Conservation (phyloP, 2,113 vertebrate species). For the Equus przewalskii region DNA sequence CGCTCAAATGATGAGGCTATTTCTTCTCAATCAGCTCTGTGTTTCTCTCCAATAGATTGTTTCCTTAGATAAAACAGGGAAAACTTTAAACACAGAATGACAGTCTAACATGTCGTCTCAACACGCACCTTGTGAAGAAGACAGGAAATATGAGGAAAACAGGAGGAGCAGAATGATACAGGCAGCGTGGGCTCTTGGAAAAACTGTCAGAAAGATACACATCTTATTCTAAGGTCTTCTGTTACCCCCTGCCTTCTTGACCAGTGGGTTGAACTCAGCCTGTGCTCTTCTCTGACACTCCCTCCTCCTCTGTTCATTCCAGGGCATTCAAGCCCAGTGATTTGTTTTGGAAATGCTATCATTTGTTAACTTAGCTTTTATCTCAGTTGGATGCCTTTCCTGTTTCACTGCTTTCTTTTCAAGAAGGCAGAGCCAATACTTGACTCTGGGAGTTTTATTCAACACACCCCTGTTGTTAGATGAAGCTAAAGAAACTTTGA, state of each 20-base stretch:
- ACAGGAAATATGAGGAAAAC: background rate
- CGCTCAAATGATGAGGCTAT: background rate
- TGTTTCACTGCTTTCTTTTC: conserved; percentile 72
- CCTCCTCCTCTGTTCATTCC: conserved; percentile 37
- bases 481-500: conserved; percentile 75
- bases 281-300: conserved; percentile 33
- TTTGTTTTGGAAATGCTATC: conserved; percentile 82
- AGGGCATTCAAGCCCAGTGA: conserved; percentile 16
- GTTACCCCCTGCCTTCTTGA: conserved; percentile 34
- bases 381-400: conserved; percentile 76
- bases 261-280: background rate
- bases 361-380: conserved; percentile 82
- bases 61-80: conserved; percentile 1
- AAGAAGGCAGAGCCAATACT: conserved; percentile 54
- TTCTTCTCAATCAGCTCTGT: background rate
- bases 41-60: conserved; percentile 11
- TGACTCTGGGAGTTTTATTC: conserved; percentile 70
- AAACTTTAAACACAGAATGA: conserved; percentile 1
- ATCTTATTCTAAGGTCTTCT: background rate
- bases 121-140: background rate
- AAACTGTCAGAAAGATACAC: conserved; percentile 29
- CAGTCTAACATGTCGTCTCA: conserved; percentile 40
- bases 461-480: conserved; percentile 74
- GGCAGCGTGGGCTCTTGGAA: conserved; percentile 11
- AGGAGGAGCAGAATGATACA: background rate